Conservation (phyloP, 1,140 invertebrate species). For the Aethina tumida region DNA sequence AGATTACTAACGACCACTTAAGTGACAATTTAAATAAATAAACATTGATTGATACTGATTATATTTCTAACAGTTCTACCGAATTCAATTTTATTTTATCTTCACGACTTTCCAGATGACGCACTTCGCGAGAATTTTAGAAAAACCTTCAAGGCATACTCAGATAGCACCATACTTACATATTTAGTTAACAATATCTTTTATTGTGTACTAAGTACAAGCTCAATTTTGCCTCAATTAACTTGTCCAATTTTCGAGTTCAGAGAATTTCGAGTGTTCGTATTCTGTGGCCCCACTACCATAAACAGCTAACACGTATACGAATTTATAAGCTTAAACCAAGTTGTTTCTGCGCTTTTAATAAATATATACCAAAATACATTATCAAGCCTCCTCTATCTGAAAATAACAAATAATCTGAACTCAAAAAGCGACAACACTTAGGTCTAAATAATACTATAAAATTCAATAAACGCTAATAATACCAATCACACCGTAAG, state of each 20-base stretch:
- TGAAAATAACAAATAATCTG: slow-evolving; percentile 15
- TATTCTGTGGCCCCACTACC: not conserved
- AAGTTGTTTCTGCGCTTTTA: no score
- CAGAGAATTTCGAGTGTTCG: slow-evolving; percentile 6
- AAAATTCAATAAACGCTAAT: not conserved
- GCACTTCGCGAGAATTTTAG: slow-evolving; percentile 4
- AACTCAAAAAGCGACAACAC: slow-evolving; percentile 18
- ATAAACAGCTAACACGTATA: no score
- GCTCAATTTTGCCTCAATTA: slow-evolving; percentile 23
- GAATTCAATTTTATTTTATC: not conserved
- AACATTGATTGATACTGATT: slow-evolving; percentile 6
- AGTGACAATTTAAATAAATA: slow-evolving; percentile 8
- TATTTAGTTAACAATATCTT: slow-evolving; percentile 32
- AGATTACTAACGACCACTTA: slow-evolving; percentile 3
- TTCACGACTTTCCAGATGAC: slow-evolving; percentile 1
- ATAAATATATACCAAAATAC: not conserved
- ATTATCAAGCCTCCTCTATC: not conserved
- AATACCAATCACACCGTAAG: slow-evolving; percentile 1
- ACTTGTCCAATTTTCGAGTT: slow-evolving; percentile 14
- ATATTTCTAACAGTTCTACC: not conserved
- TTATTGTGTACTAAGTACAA: slow-evolving; percentile 28
- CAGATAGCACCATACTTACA: slow-evolving; percentile 33
- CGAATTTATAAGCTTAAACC: no score
- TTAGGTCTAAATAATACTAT: not conserved
- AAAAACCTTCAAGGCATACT: slow-evolving; percentile 29